Evolutionary conservation across 2,797 vertebrate genomes (phyloP), one percentile per base, ranked within the genome.

Genomic region (Acanthurus lineatus): DNA sequence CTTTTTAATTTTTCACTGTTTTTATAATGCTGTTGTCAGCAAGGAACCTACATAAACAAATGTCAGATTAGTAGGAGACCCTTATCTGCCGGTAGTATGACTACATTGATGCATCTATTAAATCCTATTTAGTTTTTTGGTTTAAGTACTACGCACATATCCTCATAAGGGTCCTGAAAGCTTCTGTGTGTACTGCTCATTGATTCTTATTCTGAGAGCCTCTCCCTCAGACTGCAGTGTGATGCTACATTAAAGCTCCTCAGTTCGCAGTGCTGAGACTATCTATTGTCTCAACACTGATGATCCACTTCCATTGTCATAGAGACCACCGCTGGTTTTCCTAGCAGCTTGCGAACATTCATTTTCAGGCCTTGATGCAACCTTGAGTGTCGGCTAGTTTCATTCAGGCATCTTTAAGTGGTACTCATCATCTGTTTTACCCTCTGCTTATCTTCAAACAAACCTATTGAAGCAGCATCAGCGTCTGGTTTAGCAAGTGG

Each of bases 361-460:
- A 28, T 75, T 64, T 66, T 54, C 67, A 77, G 69, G 20, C 74
- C 61, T 22, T 9, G 22, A 42, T 54, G 81, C 60, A 67, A 44
- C 57, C 52, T 77, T 20, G 61, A 85, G 69, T 58, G 59, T 59
- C 20, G 1, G 40, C 62, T 20, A 11, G 65, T 66, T 86, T 77
- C 28, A 85, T 76, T 88, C 79, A 76, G 56, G 6, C 74, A 8
- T 73, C 67, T 76, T 84, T n/a, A 88, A 89, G 83, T 89, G 83
- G 80, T 60, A 12, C 81, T 91, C 22, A 6, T 64, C 69, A 8
- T 61, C 53, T 65, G 58, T 76, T 85, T 81, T 52, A 49, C 78
- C 80, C 5, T 25, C 14, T 40, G 53, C 45, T 69, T 16, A 17
- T 81, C 69, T 82, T 81, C 71, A 77, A 79, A 79, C 54, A 19